A percentile compares a stretch with the other conserved stretches of the same genome.
Evolutionary conservation across 2,888 invertebrate species (phyloP).

Genomic region (Drosophila mimica): DNA sequence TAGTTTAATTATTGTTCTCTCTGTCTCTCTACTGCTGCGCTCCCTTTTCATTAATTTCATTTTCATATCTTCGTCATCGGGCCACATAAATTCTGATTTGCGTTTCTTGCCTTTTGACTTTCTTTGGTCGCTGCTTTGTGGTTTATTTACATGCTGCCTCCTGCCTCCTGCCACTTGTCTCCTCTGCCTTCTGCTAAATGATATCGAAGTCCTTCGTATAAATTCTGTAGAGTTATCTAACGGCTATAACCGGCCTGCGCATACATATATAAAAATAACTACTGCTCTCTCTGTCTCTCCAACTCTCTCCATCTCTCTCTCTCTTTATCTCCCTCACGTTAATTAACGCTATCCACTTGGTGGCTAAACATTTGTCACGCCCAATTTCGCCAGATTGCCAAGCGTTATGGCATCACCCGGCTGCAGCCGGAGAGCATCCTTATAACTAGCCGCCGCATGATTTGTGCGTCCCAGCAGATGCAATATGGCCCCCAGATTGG

Average conservation of each 20-base stretch:
- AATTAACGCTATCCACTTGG: conserved; percentile 65
- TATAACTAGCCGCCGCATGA: conserved; percentile 94
- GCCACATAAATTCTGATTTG: conserved; percentile 23
- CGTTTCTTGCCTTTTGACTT: conserved; percentile 37
- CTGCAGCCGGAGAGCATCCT: conserved; percentile 93
- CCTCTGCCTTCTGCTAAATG: conserved; percentile 61
- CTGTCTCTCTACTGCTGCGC: conserved; percentile 53
- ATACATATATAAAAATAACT: conserved; percentile 78
- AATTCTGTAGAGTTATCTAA: conserved; percentile 80
- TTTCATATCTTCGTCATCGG: neutral
- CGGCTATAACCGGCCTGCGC: conserved; percentile 35
- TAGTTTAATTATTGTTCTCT: conserved; percentile 79
- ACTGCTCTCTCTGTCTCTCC: conserved; percentile 25
- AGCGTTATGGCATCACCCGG: conserved; percentile 95
- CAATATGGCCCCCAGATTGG: conserved; percentile 97
- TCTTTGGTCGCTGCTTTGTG: conserved; percentile 70
- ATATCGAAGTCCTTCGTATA: conserved; percentile 79
- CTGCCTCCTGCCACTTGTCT: conserved; percentile 19
- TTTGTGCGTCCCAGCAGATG: conserved; percentile 96
- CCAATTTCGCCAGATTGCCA: conserved; percentile 93
- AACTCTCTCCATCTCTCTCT: conserved; percentile 19
- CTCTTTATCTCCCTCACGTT: conserved; percentile 32
- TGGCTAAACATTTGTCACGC: conserved; percentile 81
- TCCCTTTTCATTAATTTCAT: conserved; percentile 7
- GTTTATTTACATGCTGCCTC: conserved; percentile 70